Conservation (phyloP, 2,888 invertebrate species). For the Thecophora atra region DNA sequence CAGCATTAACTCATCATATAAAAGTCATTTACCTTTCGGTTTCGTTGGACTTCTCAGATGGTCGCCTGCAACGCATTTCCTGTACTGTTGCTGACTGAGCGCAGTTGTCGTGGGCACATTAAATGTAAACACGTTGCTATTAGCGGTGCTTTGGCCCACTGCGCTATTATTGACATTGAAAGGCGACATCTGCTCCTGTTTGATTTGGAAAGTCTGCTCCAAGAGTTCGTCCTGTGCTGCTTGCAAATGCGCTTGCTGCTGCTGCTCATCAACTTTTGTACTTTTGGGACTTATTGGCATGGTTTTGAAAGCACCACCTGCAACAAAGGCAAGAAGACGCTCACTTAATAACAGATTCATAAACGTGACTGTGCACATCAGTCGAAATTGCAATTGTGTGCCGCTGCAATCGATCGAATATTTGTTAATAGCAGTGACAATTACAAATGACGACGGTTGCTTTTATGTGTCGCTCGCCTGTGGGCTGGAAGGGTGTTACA, state of each 20-base stretch:
- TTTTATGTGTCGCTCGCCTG: conserved; percentile 63
- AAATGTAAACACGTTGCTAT: conserved; percentile 60
- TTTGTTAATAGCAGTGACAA: conserved; percentile 1
- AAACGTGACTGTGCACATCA: background rate
- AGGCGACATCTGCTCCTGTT: conserved; percentile 64
- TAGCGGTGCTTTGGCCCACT: conserved; percentile 12
- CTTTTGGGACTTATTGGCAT: conserved; percentile 73
- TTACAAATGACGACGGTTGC: conserved; percentile 27
- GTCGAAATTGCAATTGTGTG: conserved; percentile 26
- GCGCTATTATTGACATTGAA: conserved; percentile 56
- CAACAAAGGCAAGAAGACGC: background rate
- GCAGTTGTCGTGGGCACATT: conserved; percentile 61
- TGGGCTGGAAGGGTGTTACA: conserved; percentile 89
- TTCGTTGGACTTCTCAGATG: conserved; percentile 55
- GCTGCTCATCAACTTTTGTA: conserved; percentile 55
- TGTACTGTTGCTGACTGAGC: conserved; percentile 36
- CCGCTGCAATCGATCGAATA: background rate
- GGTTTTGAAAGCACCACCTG: conserved; percentile 90
- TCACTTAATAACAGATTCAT: background rate
- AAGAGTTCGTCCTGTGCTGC: conserved; percentile 49
- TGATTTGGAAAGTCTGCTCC: conserved; percentile 58
- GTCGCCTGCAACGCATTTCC: background rate
- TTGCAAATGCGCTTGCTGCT: conserved; percentile 42
- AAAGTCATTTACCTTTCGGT: no score
- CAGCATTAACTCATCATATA: no score